A percentile compares a stretch with the other conserved stretches of the same genome.
Conservation (phyloP, 2,113 vertebrate genomes). For the Bos taurus region DNA sequence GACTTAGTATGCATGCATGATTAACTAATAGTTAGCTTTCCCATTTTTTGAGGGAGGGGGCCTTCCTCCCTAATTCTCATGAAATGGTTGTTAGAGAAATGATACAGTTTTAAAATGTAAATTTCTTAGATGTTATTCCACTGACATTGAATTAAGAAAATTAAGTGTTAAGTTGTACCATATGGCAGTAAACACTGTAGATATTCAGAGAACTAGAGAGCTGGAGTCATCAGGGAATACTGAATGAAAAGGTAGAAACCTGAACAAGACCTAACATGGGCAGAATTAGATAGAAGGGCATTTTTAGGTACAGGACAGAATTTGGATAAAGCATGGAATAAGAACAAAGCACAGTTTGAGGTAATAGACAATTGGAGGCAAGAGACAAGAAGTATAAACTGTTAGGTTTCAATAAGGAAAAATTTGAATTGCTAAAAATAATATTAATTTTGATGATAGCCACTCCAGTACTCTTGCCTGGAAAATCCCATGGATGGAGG, state of each 20-base stretch:
- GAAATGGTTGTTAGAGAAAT: background rate
- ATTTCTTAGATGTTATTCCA: background rate
- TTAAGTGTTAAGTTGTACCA: background rate
- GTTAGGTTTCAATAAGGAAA: background rate
- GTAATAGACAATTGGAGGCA: background rate
- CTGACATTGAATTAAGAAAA: background rate
- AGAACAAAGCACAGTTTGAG: background rate
- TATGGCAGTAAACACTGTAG: background rate
- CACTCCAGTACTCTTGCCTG: no score
- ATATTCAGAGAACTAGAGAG: background rate
- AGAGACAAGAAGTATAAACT: background rate
- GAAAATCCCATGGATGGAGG: no score
- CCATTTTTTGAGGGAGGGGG: background rate
- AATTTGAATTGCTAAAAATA: background rate
- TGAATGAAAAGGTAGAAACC: background rate
- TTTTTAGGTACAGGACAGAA: background rate
- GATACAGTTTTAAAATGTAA: background rate
- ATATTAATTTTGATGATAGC: background rate
- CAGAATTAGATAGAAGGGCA: background rate
- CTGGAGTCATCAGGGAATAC: background rate
- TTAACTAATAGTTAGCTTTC: background rate
- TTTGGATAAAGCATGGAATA: background rate
- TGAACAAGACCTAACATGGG: background rate
- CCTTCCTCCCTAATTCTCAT: background rate
- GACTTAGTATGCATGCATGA: background rate